Evolutionary conservation across 2,113 vertebrate genomes (phyloP).

Genomic region (Dasypus novemcinctus): DNA sequence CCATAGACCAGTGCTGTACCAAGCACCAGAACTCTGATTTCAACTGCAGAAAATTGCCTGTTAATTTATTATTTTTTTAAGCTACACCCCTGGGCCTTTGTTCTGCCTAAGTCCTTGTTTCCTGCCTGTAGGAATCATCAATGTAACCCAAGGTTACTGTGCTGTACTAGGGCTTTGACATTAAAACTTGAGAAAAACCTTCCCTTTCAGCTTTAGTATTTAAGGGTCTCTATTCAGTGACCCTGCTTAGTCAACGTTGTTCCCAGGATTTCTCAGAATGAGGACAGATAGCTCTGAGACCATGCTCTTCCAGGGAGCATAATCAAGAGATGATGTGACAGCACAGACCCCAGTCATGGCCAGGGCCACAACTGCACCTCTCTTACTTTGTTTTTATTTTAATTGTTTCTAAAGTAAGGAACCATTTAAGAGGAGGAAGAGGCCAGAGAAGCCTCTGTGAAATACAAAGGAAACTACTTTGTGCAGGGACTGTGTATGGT

Average conservation of each 20-base stretch:
- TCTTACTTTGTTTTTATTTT: not conserved
- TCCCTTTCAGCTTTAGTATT: not conserved
- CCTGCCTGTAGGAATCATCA: not conserved
- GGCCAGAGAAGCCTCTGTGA: not conserved
- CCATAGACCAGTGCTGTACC: not conserved
- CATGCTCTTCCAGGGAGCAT: not conserved
- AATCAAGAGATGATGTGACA: not conserved
- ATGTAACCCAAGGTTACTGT: not conserved
- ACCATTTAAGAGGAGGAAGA: not conserved
- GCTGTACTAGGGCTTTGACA: not conserved
- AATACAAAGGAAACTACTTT: not conserved
- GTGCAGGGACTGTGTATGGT: not conserved
- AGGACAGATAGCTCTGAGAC: not conserved
- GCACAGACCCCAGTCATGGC: not conserved
- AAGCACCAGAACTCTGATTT: not conserved
- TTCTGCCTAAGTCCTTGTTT: not conserved
- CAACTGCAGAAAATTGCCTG: not conserved
- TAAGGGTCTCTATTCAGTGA: not conserved
- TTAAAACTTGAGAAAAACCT: not conserved
- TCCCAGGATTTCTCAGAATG: not conserved
- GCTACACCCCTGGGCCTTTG: not conserved
- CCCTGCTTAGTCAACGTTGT: not conserved
- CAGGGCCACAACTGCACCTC: not conserved
- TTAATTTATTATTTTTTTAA: not conserved
- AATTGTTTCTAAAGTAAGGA: conserved; percentile 13